phyloP scores from a whole-genome alignment of 1,140 invertebrate genomes.

The Scaptomyza pallida region DNA sequence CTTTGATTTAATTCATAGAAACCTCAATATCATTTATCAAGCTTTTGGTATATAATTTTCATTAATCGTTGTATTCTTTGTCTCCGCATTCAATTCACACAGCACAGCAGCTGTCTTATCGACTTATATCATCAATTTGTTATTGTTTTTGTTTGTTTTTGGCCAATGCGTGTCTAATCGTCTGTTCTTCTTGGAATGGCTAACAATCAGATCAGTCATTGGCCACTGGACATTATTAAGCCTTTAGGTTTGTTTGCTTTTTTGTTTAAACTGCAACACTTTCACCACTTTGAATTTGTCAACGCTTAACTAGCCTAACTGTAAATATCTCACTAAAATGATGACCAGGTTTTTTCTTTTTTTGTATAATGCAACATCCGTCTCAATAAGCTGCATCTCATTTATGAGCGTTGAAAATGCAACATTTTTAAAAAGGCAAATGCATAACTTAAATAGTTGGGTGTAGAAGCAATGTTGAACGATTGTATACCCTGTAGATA shows the following conservation, averaged over 20 bases:
- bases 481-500: not conserved
- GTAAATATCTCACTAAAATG: constrained; percentile 53
- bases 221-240: constrained; percentile 9
- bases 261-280: constrained; percentile 48
- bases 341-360: constrained; percentile 38
- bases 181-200: constrained; percentile 42
- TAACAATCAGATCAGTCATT: constrained; percentile 18
- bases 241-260: not conserved
- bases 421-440: constrained; percentile 18
- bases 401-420: constrained; percentile 14
- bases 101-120: constrained; percentile 35
- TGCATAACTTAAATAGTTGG: not conserved
- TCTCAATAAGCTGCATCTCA: constrained; percentile 7
- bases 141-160: no score
- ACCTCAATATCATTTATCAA: constrained; percentile 49
- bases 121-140: not conserved
- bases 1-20: constrained; percentile 73
- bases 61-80: constrained; percentile 45
- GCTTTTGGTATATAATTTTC: constrained; percentile 22
- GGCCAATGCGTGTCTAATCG: constrained; percentile 63
- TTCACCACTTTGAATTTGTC: constrained; percentile 52
- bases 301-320: constrained; percentile 34
- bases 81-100: constrained; percentile 65
- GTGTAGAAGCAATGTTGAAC: not conserved
- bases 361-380: constrained; percentile 59